A percentile compares a stretch with the other conserved stretches of the same genome.
phyloP scores from a whole-genome alignment of 2,797 vertebrate genomes.

The Ctenopoma multispine region DNA sequence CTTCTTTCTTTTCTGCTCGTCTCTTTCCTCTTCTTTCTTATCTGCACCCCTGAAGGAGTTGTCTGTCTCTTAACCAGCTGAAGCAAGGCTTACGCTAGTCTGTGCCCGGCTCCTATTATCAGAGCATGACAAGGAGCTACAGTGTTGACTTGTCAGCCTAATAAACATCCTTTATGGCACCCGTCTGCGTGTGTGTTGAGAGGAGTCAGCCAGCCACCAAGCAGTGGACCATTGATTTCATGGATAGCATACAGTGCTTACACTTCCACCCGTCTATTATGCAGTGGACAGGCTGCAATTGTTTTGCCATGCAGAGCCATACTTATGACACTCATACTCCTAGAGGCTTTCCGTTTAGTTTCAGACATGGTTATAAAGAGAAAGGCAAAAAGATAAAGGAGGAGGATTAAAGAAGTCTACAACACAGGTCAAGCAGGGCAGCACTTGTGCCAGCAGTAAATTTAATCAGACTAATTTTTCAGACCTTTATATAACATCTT shows the following conservation, averaged over 20 bases:
- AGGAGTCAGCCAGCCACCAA: constrained; percentile 64
- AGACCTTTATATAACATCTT: constrained; percentile 35
- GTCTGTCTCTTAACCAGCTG: constrained; percentile 73
- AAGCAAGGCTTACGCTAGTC: constrained; percentile 64
- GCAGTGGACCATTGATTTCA: constrained; percentile 77
- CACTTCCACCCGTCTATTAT: constrained; percentile 67
- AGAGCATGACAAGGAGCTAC: constrained; percentile 78
- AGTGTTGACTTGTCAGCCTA: constrained; percentile 80
- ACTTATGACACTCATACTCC: constrained; percentile 64
- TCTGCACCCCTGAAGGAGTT: constrained; percentile 67
- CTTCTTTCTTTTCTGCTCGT: constrained; percentile 13
- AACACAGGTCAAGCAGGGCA: constrained; percentile 15
- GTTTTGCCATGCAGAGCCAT: constrained; percentile 68
- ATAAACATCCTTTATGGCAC: constrained; percentile 82
- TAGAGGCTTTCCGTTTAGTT: constrained; percentile 40
- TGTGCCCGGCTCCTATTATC: constrained; percentile 76
- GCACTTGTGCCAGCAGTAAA: constrained; percentile 4
- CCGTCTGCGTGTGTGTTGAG: constrained; percentile 69
- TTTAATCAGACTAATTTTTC: constrained; percentile 35
- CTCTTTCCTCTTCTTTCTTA: constrained; percentile 57
- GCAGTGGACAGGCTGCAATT: constrained; percentile 68
- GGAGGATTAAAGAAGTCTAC: constrained; percentile 30
- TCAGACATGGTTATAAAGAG: constrained; percentile 19
- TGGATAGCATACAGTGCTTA: constrained; percentile 61
- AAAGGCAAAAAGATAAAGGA: constrained; percentile 7